phyloP scores from a whole-genome alignment of 2,113 vertebrate genomes.

The Sitta europaea region DNA sequence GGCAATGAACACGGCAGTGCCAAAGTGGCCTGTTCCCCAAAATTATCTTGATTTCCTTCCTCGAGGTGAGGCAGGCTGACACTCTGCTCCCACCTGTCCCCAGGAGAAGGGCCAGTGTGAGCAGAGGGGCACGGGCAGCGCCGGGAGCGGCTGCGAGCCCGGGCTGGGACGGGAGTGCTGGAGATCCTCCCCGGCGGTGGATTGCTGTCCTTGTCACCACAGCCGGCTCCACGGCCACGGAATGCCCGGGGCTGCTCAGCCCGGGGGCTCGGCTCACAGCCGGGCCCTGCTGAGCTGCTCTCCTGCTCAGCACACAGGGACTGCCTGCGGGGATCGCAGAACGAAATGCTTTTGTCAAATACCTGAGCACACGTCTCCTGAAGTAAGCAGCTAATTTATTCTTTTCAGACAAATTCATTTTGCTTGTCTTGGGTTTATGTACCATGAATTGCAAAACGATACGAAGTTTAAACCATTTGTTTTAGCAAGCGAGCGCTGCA shows the following conservation, averaged over 20 bases:
- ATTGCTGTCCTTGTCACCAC: accelerated
- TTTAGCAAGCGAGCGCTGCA: not conserved
- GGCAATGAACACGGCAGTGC: not conserved
- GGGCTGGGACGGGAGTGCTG: not conserved
- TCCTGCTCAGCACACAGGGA: not conserved
- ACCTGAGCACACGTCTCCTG: not conserved
- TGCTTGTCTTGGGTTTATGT: not conserved
- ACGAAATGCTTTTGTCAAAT: not conserved
- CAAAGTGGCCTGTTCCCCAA: not conserved
- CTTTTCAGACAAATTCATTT: not conserved
- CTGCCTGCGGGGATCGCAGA: not conserved
- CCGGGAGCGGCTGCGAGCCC: not conserved
- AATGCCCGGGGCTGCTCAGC: accelerated
- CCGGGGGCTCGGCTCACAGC: accelerated
- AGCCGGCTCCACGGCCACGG: accelerated
- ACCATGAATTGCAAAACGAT: not conserved
- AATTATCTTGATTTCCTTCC: not conserved
- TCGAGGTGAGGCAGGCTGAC: not conserved
- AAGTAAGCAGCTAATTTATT: not conserved
- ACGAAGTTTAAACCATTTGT: not conserved
- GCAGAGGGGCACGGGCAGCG: not conserved
- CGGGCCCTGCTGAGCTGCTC: accelerated
- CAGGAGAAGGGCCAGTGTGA: too few relatives aligned
- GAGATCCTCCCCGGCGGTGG: too few relatives aligned
- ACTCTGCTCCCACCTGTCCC: not conserved